Evolutionary conservation across 2,888 invertebrate genomes (phyloP).

Genomic region (Lypha dubia): DNA sequence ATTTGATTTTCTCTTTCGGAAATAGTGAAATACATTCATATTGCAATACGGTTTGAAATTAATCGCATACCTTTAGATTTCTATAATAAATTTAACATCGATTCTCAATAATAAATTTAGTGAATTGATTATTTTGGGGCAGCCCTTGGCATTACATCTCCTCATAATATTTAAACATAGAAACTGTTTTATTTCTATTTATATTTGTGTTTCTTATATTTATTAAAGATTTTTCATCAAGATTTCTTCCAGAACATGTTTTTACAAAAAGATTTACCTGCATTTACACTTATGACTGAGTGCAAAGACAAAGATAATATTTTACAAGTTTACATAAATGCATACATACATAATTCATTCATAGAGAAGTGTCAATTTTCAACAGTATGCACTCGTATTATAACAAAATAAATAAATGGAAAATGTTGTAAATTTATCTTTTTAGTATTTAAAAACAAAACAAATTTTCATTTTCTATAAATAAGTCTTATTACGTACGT

Average conservation of each 20-base stretch:
- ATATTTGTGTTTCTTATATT: constrained; percentile 49
- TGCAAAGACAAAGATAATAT: constrained; percentile 58
- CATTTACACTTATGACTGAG: constrained; percentile 6
- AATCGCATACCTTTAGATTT: no score
- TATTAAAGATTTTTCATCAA: constrained; percentile 60
- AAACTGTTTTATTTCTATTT: constrained; percentile 24
- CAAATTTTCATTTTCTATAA: neutral
- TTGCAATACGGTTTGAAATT: no score
- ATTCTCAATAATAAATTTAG: no score
- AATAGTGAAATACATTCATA: no score
- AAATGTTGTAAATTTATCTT: constrained; percentile 59
- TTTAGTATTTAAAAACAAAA: constrained; percentile 22
- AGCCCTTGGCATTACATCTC: neutral
- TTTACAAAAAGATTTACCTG: neutral
- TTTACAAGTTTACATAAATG: constrained; percentile 37
- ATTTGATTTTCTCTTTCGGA: no score
- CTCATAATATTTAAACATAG: neutral
- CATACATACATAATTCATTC: neutral
- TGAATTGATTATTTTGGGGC: no score
- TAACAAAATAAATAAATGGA: constrained; percentile 54
- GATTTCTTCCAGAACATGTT: constrained; percentile 32
- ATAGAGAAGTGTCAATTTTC: constrained; percentile 51
- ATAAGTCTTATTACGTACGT: constrained; percentile 50
- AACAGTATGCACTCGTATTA: constrained; percentile 7
- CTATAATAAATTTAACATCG: no score